Evolutionary conservation across 2,113 vertebrate genomes (phyloP).

Genomic region (Herpetotheres cachinnans): DNA sequence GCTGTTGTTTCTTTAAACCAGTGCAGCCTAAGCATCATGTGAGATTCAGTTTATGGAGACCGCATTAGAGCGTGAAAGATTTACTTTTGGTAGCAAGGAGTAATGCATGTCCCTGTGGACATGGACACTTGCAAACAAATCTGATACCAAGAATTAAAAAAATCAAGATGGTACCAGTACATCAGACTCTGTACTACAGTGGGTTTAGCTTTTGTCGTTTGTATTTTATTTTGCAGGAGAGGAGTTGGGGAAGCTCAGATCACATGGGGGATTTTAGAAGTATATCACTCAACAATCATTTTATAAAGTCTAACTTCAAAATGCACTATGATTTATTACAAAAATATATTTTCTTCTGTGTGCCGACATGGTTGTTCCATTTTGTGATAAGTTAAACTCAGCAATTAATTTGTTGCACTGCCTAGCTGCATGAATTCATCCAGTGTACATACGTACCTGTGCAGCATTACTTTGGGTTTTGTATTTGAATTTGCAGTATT

Average conservation of each 20-base stretch:
- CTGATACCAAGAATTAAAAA: slow-evolving; percentile 8
- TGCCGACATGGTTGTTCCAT: slow-evolving; percentile 53
- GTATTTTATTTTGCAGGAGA: slow-evolving; percentile 53
- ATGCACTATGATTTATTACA: slow-evolving; percentile 64
- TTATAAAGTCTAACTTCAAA: slow-evolving; percentile 64
- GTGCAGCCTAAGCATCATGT: not conserved
- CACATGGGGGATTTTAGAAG: slow-evolving; percentile 52
- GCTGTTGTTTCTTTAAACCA: slow-evolving; percentile 54
- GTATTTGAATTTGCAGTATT: slow-evolving; percentile 72
- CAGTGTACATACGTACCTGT: slow-evolving; percentile 62
- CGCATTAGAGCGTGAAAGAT: slow-evolving; percentile 33
- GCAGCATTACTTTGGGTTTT: slow-evolving; percentile 67
- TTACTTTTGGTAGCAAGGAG: slow-evolving; percentile 25
- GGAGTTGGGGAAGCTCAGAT: slow-evolving; percentile 42
- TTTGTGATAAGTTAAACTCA: slow-evolving; percentile 66
- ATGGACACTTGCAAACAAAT: slow-evolving; percentile 35
- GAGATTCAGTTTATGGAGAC: slow-evolving; percentile 11
- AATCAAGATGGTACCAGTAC: slow-evolving; percentile 24
- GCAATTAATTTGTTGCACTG: slow-evolving; percentile 66
- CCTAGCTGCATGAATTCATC: slow-evolving; percentile 66
- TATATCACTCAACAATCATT: slow-evolving; percentile 64
- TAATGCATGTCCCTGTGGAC: not conserved
- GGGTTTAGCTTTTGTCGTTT: slow-evolving; percentile 49
- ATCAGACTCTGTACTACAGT: slow-evolving; percentile 39
- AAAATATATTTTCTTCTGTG: slow-evolving; percentile 62